Base-by-base conservation (phyloP, 2,113 vertebrate species). In the Cyphomyrus discorhynchus region DNA sequence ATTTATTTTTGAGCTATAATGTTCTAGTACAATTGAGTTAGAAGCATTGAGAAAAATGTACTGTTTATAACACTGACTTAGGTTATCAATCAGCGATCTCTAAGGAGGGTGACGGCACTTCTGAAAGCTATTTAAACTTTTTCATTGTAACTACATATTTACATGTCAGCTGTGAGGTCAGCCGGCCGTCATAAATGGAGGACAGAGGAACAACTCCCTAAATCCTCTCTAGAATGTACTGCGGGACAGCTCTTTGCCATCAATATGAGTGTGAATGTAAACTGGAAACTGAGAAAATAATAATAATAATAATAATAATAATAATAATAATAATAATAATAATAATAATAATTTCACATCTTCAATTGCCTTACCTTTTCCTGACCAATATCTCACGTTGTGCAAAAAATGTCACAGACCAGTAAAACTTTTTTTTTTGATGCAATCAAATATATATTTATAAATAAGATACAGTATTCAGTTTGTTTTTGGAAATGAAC, bases 1-100 rank as follows among this genome's bases (percentile, higher is more conserved):
- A 87, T 87, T 35, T 87, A 87, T 56, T 87, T 84, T 87, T 53
- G 35, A 27, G 50, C 47, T 87, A 56, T 27, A 35, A 50, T n/a
- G 45, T 47, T 86, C 82, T 85, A 21, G 19, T 27, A 49, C 45
- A 86, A 86, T 86, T 86, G 45, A 50, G 47, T 49, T 27, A 21
- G n/a, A 50, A 47, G 47, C 83, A 50, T 49, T 86, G 47, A 50
- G 47, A 80, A 49, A n/a, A 49, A 86, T 47, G 47, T 86, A 27
- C 47, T 86, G 47, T 86, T 86, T 86, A 50, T 50, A 86, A 50
- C 8, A 86, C n/a, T n/a, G 45, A 49, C n/a, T 50, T 47, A 47
- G 45, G 45, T 45, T 46, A 45, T 84, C 82, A 49, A 42, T n/a
- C n/a, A 49, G 83, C 10, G 27, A 86, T 86, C 45, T 86, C 45